Percentiles rank a stretch among this genome's conserved stretches.
Evolutionary conservation across 2,113 vertebrate genomes (phyloP).

Genomic region (Nothoprocta pentlandii): DNA sequence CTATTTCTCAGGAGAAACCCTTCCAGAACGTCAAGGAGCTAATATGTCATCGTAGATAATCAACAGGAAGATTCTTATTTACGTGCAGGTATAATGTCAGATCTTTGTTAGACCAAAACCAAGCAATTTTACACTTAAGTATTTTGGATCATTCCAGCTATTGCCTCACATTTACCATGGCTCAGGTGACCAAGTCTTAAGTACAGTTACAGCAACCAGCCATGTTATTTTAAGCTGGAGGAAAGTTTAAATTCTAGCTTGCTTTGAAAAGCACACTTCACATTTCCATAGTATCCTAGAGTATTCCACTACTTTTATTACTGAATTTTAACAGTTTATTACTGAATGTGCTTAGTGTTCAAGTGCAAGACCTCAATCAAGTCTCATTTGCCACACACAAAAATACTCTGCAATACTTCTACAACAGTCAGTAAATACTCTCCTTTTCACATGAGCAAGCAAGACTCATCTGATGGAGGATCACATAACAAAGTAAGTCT

Average conservation of each 20-base stretch:
- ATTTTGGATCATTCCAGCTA: background rate
- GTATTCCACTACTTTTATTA: background rate
- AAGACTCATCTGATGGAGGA: background rate
- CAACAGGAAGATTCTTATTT: background rate
- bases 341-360: background rate
- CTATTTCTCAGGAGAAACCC: background rate
- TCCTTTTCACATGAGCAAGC: background rate
- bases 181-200: background rate
- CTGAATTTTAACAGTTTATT: background rate
- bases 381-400: background rate
- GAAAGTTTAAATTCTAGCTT: background rate
- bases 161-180: background rate
- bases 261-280: background rate
- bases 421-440: background rate
- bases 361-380: background rate
- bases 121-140: background rate
- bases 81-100: background rate
- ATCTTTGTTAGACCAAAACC: background rate
- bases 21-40: background rate
- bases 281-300: background rate
- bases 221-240: background rate
- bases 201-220: background rate
- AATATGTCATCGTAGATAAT: background rate
- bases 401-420: background rate
- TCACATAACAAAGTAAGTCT: background rate